Evolutionary conservation across 2,888 invertebrate species (phyloP), one percentile per base, ranked within the genome.

Genomic region (Chaetoderma sp.): DNA sequence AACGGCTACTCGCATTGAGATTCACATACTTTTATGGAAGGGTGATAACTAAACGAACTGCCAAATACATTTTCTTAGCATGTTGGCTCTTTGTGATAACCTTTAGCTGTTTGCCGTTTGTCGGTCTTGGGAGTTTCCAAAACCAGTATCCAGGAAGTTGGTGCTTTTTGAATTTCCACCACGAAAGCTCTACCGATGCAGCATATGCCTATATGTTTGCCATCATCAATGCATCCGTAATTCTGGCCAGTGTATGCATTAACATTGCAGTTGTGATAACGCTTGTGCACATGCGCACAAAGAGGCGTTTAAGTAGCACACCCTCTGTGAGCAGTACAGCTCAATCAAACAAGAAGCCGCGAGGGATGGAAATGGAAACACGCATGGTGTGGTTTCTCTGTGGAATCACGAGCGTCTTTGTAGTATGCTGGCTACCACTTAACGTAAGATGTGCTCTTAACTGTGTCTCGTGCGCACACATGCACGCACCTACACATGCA

Each of bases 101-200:
- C 30, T 79, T 85, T 62, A 79, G 82, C 60, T 68, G 78, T 18
- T 60, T 82, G 63, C 86, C 86, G 0, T 72, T 87, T 27, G 68
- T 84, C 54, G 84, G 84, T 2, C 77, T 83, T 59, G 83, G 84
- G 13, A 78, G 78, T 62, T 85, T 81, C 68, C 82, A 77, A 8
- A 73, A 76, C 16, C 86, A 86, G 70, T 85, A 78, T 74, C 85
- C 86, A 1, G 78, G 82, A 2, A 82, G 83, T 3, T 86, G 85
- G 86, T 85, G 85, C 70, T 86, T 83, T 65, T 71, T 86, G 58
- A 83, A 85, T 68, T 79, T 83, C 55, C 84, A 85, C 68, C 72
- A 78, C 56, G 71, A 77, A 49, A 70, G 67, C 44, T 28, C 49
- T 10, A 57, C 71, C 6, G 80, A 81, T 32, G 65, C 72, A 1